Evolutionary conservation across 30 jellyfish, hydroid and myxozoan genomes (phyloP).

Genomic region (Aurelia coerulea): DNA sequence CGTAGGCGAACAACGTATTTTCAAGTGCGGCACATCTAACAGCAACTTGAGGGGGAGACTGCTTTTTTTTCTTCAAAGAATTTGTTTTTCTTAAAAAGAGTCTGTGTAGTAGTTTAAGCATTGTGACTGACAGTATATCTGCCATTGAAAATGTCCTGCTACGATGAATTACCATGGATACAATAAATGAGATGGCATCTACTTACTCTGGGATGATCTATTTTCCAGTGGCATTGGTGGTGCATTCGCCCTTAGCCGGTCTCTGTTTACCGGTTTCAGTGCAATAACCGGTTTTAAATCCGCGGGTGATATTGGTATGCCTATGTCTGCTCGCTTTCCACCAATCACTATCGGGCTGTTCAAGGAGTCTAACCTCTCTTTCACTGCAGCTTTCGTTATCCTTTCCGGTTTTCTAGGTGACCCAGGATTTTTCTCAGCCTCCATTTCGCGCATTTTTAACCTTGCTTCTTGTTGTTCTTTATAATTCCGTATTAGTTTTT

Average conservation of each 20-base stretch:
- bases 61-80: too few relatives aligned
- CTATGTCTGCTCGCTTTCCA: background rate
- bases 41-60: too few relatives aligned
- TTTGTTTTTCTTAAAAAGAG: too few relatives aligned
- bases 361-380: slow-evolving; percentile 15
- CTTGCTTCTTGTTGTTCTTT: slow-evolving; percentile 59
- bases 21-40: too few relatives aligned
- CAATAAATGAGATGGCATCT: background rate
- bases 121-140: too few relatives aligned
- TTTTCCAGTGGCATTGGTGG: background rate
- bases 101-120: too few relatives aligned
- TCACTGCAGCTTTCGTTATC: slow-evolving; percentile 59
- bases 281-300: slow-evolving; percentile 56
- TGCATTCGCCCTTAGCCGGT: background rate
- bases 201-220: background rate
- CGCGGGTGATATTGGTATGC: slow-evolving; percentile 57
- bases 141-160: too few relatives aligned
- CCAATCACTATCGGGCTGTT: slow-evolving; percentile 7
- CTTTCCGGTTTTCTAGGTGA: slow-evolving; percentile 28
- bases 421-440: slow-evolving; percentile 36
- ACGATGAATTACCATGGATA: background rate
- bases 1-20: too few relatives aligned
- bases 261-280: slow-evolving; percentile 59
- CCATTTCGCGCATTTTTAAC: slow-evolving; percentile 52
- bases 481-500: slow-evolving; percentile 25